Base-by-base conservation (phyloP, 2,113 vertebrate genomes). In the Mobula birostris region DNA sequence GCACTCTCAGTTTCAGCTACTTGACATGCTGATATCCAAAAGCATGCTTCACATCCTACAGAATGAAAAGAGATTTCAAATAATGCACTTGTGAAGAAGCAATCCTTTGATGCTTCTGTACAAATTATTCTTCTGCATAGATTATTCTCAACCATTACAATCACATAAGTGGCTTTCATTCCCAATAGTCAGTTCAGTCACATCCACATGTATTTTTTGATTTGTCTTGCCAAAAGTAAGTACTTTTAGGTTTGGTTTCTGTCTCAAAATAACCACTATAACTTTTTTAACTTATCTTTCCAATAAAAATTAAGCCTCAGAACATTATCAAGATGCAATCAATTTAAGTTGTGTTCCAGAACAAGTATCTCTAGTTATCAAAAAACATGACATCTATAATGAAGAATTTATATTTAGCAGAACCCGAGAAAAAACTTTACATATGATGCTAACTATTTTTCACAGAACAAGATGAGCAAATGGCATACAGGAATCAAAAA, bases 41-140 rank as follows among this genome's bases (percentile, higher is more conserved):
- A 96, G 96, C 98, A 99, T 98, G 94, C 94, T 97, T 96, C 95
- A 95, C 95, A 96, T 96, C 96, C 98, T 98, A 95, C 94, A 94
- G 95, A 96, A 48, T 94, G 48, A 90, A 72, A 63, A 94, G 48
- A 21, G 87, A 94, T 94, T 63, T 61, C 68, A 66, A 94, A n/a
- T 32, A 48, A 74, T 93, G 68, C 36, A 72, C 70, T 19, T 48
- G 70, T 72, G 21, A 76, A 93, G 36, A 29, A 29, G 70, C 68
- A 93, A 74, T 76, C 3, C 24, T 24, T 27, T 74, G 36, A 27
- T 29, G 14, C 36, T 5, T 5, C 21, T 24, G 68, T 48, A 48
- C 90, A 48, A 92, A 70, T 92, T 74, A 92, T 74, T 74, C 19
- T 40, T 5, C 21, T 24, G 68, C 24, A 27, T 48, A 48, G 40